phyloP scores from a whole-genome alignment of 2,888 invertebrate genomes.

The Silvanus unidentatus region DNA sequence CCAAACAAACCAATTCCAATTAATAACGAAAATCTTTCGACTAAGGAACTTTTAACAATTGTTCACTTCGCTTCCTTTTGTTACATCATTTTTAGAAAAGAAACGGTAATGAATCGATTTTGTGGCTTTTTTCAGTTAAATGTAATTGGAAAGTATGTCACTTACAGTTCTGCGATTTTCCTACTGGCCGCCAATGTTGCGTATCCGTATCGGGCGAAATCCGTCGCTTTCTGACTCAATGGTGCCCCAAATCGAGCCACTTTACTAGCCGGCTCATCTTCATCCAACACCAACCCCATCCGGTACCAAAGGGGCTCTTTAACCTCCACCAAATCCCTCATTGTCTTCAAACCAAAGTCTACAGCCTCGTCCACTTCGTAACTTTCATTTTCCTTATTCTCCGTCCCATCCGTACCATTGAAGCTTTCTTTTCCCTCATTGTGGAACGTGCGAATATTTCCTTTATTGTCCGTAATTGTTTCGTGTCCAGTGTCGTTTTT shows the following conservation, averaged over 20 bases:
- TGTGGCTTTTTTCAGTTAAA: no score
- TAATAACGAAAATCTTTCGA: no score
- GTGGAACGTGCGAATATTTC: conserved; percentile 13
- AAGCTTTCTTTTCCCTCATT: neutral
- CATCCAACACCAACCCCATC: conserved; percentile 58
- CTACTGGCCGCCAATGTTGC: conserved; percentile 62
- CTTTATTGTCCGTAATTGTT: conserved; percentile 6
- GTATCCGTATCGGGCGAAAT: conserved; percentile 60
- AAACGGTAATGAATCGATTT: no score
- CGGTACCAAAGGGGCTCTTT: conserved; percentile 57
- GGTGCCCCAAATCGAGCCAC: conserved; percentile 69
- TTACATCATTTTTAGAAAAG: no score
- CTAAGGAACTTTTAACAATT: no score
- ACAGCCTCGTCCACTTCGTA: conserved; percentile 51
- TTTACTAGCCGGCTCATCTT: conserved; percentile 61
- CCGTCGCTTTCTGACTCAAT: conserved; percentile 52
- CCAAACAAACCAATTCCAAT: no score
- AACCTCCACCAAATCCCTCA: conserved; percentile 58
- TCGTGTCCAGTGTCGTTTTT: conserved; percentile 5
- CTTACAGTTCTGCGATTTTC: conserved; percentile 56
- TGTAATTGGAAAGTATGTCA: conserved; percentile 6
- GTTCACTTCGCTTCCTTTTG: no score
- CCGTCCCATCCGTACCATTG: no score
- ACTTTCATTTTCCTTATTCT: conserved; percentile 19
- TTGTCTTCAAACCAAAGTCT: conserved; percentile 59